Percentiles rank a stretch among this genome's conserved stretches.
phyloP scores from a whole-genome alignment of 1,140 invertebrate genomes.

The Heterodera schachtii region DNA sequence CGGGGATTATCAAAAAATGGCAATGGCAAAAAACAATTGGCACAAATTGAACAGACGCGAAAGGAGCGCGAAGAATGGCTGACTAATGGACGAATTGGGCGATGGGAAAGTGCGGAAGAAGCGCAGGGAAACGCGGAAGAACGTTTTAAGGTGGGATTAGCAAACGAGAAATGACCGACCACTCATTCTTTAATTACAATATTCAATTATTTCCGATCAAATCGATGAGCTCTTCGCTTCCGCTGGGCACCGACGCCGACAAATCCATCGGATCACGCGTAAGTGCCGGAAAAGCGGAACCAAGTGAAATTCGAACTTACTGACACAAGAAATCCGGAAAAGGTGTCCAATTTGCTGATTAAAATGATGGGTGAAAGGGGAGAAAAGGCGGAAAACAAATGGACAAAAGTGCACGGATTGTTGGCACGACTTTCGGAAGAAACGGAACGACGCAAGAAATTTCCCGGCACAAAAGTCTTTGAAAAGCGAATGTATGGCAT shows the following conservation, averaged over 20 bases:
- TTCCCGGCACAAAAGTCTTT: conserved; percentile 14
- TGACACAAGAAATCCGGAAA: background rate
- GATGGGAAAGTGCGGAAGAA: background rate
- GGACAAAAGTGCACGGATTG: conserved; percentile 12
- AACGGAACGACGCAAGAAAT: conserved; percentile 19
- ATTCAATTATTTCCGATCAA: background rate
- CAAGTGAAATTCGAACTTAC: background rate
- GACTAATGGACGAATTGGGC: background rate
- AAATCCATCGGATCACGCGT: background rate
- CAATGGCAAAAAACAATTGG: too few species aligned
- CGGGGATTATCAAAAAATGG: too few species aligned
- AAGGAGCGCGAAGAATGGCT: background rate
- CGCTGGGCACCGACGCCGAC: background rate
- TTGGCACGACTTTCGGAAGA: conserved; percentile 7
- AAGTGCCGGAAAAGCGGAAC: background rate
- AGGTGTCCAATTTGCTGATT: conserved; percentile 22
- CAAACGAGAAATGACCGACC: too few species aligned
- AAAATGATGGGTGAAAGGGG: conserved; percentile 3
- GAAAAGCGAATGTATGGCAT: conserved; percentile 21
- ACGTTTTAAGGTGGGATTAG: conserved; percentile 6
- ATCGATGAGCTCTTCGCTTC: background rate
- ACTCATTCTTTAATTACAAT: too few species aligned
- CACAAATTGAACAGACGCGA: background rate
- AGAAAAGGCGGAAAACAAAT: conserved; percentile 3
- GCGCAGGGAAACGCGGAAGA: background rate